Percentiles rank a stretch among this genome's conserved stretches.
These are phyloP conservation scores for Myioborus melanocephalus DNA, from an alignment of 2,797 vertebrate genomes.

Conservation along the genomic window DNA sequence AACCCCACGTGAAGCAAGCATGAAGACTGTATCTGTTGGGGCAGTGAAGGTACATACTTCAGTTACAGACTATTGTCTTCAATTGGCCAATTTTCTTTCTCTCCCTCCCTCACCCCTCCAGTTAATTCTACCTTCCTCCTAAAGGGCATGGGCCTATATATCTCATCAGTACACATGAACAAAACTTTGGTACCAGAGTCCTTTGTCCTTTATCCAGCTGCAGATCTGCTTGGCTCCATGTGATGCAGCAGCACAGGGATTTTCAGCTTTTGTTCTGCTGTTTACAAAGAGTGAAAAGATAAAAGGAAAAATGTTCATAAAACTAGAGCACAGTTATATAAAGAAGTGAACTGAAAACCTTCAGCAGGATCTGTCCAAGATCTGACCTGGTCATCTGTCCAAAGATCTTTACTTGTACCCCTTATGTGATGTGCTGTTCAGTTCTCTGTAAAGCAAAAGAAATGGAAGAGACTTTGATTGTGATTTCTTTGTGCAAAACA, in stretches of 20 bases:
- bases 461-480: neutral
- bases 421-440: neutral
- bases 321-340: neutral
- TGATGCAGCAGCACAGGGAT: neutral
- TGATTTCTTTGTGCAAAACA: neutral
- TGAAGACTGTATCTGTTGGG: neutral
- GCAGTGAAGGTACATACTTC: neutral
- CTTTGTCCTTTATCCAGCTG: conserved; percentile 4
- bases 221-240: neutral
- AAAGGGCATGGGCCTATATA: neutral
- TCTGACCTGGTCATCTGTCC: neutral
- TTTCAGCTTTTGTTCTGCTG: neutral
- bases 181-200: neutral
- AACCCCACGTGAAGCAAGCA: neutral
- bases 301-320: neutral
- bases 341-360: neutral
- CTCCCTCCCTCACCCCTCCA: neutral
- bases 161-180: neutral
- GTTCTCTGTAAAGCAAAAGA: neutral
- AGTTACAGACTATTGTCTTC: neutral
- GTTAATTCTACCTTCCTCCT: neutral
- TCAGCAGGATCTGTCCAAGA: neutral
- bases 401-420: neutral
- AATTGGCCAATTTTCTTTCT: neutral
- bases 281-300: neutral